Percentiles rank a stretch among this genome's conserved stretches.
These are phyloP conservation scores for Sander lucioperca DNA, from an alignment of 2,113 vertebrate species.

Conservation along the genomic window DNA sequence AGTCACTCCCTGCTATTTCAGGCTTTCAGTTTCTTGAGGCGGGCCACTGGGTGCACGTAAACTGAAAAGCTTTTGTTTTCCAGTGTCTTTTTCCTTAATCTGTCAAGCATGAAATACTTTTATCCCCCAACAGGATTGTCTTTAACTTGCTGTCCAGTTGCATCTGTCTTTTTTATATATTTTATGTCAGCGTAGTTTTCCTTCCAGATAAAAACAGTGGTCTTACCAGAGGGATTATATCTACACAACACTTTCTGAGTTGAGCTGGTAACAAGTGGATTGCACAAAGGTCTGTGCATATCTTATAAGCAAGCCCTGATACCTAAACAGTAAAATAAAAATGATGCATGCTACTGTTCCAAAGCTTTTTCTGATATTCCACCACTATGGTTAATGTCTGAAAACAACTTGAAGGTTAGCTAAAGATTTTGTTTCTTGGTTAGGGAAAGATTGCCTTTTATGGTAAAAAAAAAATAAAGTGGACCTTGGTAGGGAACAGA, in stretches of 20 bases:
- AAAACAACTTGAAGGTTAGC: neutral
- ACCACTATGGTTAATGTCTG: neutral
- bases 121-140: conserved; percentile 45
- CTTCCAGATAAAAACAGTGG: conserved; percentile 42
- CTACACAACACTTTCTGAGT: conserved; percentile 43
- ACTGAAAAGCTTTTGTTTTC: conserved; percentile 65
- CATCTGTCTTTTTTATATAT: conserved; percentile 30
- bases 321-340: neutral
- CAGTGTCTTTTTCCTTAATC: conserved; percentile 50
- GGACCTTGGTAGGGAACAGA: neutral
- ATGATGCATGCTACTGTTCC: neutral
- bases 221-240: conserved; percentile 62
- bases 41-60: conserved; percentile 31
- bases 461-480: neutral
- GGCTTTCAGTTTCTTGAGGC: conserved; percentile 36
- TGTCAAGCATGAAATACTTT: conserved; percentile 38
- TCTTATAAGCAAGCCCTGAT: neutral
- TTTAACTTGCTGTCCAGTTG: conserved; percentile 45
- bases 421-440: neutral
- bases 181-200: conserved; percentile 37
- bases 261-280: conserved; percentile 66
- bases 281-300: conserved; percentile 39
- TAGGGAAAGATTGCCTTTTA: neutral
- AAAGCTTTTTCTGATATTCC: neutral
- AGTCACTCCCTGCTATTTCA: conserved; percentile 24